phyloP scores from a whole-genome alignment of 2,113 vertebrate species.

The Ardeotis arabs region DNA sequence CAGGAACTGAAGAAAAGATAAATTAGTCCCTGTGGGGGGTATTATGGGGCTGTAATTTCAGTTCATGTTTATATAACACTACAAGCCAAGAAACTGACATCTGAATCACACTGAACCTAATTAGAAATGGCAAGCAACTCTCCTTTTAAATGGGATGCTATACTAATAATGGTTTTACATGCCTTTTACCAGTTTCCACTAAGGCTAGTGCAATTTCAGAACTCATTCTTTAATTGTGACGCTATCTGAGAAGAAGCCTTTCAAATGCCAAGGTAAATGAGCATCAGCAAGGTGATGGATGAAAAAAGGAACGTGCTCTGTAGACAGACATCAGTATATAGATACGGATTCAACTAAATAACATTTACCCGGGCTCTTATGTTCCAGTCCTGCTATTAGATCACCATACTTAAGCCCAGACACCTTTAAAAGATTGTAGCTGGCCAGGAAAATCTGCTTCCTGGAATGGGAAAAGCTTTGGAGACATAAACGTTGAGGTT shows the following conservation, averaged over 20 bases:
- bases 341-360: not conserved
- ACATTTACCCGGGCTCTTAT: not conserved
- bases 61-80: conserved; percentile 30
- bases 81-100: conserved; percentile 25
- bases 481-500: not conserved
- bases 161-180: conserved; percentile 64
- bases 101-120: conserved; percentile 49
- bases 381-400: not conserved
- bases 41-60: conserved; percentile 44
- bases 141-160: conserved; percentile 41
- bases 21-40: conserved; percentile 26
- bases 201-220: conserved; percentile 52
- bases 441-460: too few relatives aligned
- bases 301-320: not conserved
- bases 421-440: not conserved
- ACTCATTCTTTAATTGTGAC: conserved; percentile 69
- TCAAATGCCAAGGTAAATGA: conserved; percentile 54
- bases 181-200: conserved; percentile 46
- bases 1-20: conserved; percentile 36
- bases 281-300: conserved; percentile 1
- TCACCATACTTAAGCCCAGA: not conserved
- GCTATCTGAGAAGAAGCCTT: conserved; percentile 46
- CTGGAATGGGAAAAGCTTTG: conserved; percentile 16
- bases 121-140: conserved; percentile 61
- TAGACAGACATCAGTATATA: not conserved